phyloP scores from a whole-genome alignment of 2,888 invertebrate genomes.

The Tetragnatha montana region DNA sequence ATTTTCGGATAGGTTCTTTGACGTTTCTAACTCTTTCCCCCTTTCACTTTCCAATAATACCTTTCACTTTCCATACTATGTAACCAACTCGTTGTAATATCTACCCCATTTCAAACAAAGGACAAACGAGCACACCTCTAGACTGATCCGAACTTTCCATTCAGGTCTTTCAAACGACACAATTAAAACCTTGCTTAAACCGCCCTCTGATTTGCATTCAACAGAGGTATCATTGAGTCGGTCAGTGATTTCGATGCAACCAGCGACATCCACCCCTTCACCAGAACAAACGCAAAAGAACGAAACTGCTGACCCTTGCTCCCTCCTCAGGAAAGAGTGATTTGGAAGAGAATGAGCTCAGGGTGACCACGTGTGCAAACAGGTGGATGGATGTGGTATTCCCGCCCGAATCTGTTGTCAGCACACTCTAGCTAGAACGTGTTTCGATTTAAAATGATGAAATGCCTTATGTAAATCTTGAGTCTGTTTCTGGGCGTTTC shows the following conservation, averaged over 20 bases:
- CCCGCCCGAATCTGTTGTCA: constrained; percentile 99
- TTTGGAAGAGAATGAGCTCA: neutral
- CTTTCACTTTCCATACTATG: too few species aligned
- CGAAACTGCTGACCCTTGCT: neutral
- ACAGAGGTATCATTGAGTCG: neutral
- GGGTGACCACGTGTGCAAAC: neutral
- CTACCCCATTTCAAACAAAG: neutral
- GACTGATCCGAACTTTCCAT: neutral
- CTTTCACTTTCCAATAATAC: too few species aligned
- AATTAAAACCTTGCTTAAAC: neutral
- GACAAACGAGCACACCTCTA: neutral
- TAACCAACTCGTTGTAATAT: neutral
- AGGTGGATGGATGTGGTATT: constrained; percentile 77
- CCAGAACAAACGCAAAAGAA: neutral
- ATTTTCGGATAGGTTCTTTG: too few species aligned
- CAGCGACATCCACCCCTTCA: neutral
- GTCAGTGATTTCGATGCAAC: neutral
- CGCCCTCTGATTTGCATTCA: too few species aligned
- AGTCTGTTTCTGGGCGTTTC: too few species aligned
- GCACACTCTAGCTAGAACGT: constrained; percentile 89
- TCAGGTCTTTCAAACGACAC: neutral
- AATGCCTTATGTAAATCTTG: neutral
- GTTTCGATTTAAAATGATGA: neutral
- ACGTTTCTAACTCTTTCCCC: too few species aligned
- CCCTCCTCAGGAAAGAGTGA: neutral